Conservation (phyloP, 2,113 vertebrate species). For the Mesocricetus auratus region DNA sequence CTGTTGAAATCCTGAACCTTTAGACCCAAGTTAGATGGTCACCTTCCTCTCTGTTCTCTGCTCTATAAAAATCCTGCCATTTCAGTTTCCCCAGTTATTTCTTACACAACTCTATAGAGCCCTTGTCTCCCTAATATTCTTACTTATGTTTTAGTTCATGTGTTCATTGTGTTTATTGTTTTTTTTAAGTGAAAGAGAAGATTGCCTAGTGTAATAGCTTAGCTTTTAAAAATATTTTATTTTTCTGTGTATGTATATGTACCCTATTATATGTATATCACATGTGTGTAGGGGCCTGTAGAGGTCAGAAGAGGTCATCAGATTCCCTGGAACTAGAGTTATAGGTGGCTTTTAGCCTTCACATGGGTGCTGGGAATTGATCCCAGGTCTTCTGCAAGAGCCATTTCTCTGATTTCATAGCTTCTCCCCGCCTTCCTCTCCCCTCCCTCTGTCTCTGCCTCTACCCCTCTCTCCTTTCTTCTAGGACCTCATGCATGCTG, state of each 20-base stretch:
- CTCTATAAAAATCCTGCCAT: not conserved
- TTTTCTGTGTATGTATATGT: not conserved
- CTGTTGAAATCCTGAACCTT: constrained; percentile 17
- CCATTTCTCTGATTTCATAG: not conserved
- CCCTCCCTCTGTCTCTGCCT: not conserved
- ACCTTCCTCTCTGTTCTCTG: not conserved
- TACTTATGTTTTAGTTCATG: constrained; percentile 14
- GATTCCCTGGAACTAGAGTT: not conserved
- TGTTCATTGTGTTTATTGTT: not conserved
- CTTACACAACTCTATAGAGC: not conserved
- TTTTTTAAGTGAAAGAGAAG: not conserved
- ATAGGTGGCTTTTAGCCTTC: not conserved
- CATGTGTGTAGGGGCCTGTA: not conserved
- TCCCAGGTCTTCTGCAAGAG: not conserved
- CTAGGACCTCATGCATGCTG: not conserved
- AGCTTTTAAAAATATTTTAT: not conserved
- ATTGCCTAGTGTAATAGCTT: not conserved
- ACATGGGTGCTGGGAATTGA: not conserved
- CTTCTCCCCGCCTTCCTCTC: not conserved
- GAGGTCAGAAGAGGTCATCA: not conserved
- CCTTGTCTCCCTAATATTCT: not conserved
- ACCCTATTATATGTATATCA: not conserved
- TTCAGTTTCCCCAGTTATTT: not conserved
- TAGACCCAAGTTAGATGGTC: constrained; percentile 6
- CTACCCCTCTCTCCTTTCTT: not conserved